Conservation (phyloP, 2,797 vertebrate genomes). For the Halcyon smyrnensis region DNA sequence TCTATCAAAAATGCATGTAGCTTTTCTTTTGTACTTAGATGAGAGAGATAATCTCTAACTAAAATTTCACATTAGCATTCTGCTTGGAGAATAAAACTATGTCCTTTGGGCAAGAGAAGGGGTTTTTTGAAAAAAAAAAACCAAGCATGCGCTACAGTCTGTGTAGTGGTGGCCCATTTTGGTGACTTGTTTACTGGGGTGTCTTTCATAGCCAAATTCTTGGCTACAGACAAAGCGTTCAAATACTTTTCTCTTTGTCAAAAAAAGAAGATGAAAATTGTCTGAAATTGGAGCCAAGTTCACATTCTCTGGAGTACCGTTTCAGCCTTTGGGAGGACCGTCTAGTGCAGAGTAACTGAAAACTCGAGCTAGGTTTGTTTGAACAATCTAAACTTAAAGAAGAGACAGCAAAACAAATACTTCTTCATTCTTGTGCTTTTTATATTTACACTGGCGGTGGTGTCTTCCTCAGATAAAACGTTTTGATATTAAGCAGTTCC, state of each 20-base stretch:
- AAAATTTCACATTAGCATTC: conserved; percentile 50
- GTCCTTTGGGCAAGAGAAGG: not conserved
- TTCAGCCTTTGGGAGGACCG: conserved; percentile 38
- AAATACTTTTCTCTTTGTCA: conserved; percentile 39
- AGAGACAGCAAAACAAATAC: conserved; percentile 72
- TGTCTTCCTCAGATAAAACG: conserved; percentile 83
- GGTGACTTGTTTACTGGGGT: conserved; percentile 52
- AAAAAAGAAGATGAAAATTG: conserved; percentile 26
- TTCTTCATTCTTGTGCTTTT: conserved; percentile 77
- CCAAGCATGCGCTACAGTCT: not conserved
- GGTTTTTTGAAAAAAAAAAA: not conserved
- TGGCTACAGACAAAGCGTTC: conserved; percentile 35
- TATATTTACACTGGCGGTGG: conserved; percentile 77
- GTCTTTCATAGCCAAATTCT: conserved; percentile 48
- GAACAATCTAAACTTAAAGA: conserved; percentile 71
- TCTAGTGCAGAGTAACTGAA: conserved; percentile 49
- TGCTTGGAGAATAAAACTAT: not conserved
- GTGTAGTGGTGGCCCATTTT: not conserved
- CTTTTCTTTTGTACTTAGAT: conserved; percentile 43
- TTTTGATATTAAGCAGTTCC: conserved; percentile 79
- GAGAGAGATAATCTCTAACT: conserved; percentile 31
- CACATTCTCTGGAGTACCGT: conserved; percentile 43
- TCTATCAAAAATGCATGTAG: conserved; percentile 40
- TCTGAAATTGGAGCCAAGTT: conserved; percentile 60
- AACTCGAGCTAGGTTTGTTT: conserved; percentile 60